These are phyloP conservation scores for Lypha dubia DNA, from an alignment of 2,888 invertebrate genomes.

Conservation along the genomic window DNA sequence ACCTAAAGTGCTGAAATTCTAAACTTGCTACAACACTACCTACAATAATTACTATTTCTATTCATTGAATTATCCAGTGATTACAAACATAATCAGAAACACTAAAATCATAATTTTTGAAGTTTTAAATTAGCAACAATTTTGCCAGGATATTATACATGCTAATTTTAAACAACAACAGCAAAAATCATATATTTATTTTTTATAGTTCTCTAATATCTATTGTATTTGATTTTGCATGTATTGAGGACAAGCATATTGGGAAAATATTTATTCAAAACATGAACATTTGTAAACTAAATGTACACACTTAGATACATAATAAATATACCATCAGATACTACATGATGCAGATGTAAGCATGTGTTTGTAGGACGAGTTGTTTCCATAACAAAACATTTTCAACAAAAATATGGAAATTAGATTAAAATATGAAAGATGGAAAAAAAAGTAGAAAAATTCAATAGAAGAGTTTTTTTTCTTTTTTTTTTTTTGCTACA, in stretches of 20 bases:
- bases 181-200: neutral
- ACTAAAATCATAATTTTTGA: slow-evolving; percentile 22
- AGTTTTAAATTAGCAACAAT: slow-evolving; percentile 27
- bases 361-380: slow-evolving; percentile 15
- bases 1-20: neutral
- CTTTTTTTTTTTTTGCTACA: slow-evolving; percentile 32
- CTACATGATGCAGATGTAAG: slow-evolving; percentile 10
- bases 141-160: slow-evolving; percentile 9
- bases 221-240: slow-evolving; percentile 10
- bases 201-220: neutral
- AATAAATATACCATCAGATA: neutral
- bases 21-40: neutral
- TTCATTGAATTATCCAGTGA: neutral
- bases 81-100: slow-evolving; percentile 1
- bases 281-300: neutral
- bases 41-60: slow-evolving; percentile 16
- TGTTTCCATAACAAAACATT: slow-evolving; percentile 52
- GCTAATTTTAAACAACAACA: slow-evolving; percentile 18
- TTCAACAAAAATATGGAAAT: slow-evolving; percentile 70
- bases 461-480: slow-evolving; percentile 31
- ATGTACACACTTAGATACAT: neutral
- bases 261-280: slow-evolving; percentile 42
- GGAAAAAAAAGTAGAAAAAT: slow-evolving; percentile 26
- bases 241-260: slow-evolving; percentile 26
- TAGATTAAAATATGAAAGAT: slow-evolving; percentile 45